phyloP scores from a whole-genome alignment of 2,797 vertebrate species.

The Anabacerthia variegaticeps region DNA sequence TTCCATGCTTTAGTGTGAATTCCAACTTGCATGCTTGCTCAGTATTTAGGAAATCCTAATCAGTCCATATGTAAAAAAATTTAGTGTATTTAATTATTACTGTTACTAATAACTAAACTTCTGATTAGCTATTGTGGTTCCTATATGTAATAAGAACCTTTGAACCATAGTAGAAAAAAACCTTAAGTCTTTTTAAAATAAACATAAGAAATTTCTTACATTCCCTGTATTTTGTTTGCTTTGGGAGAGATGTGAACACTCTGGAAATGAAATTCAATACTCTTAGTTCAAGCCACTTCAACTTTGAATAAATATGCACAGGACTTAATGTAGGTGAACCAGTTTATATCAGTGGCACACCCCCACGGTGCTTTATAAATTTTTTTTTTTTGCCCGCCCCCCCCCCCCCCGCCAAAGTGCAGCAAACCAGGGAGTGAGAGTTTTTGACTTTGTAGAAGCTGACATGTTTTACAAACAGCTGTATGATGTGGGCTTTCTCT shows the following conservation, averaged over 20 bases:
- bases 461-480: neutral
- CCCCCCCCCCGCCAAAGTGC: neutral
- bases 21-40: neutral
- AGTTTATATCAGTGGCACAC: neutral
- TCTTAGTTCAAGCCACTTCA: neutral
- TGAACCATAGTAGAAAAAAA: neutral
- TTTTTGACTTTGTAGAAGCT: neutral
- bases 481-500: neutral
- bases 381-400: neutral
- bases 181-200: neutral
- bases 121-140: neutral
- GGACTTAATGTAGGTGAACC: neutral
- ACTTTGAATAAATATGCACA: neutral
- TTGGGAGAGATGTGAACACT: neutral
- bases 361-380: neutral
- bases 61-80: neutral
- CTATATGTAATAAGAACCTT: neutral
- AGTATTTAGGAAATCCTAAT: neutral
- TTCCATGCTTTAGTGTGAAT: neutral
- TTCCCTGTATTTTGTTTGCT: neutral
- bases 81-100: neutral
- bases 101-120: neutral
- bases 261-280: neutral
- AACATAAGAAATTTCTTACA: neutral
- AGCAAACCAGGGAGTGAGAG: neutral